These are phyloP conservation scores for Papilio xuthus DNA, from an alignment of 1,140 invertebrate genomes.

Conservation along the genomic window DNA sequence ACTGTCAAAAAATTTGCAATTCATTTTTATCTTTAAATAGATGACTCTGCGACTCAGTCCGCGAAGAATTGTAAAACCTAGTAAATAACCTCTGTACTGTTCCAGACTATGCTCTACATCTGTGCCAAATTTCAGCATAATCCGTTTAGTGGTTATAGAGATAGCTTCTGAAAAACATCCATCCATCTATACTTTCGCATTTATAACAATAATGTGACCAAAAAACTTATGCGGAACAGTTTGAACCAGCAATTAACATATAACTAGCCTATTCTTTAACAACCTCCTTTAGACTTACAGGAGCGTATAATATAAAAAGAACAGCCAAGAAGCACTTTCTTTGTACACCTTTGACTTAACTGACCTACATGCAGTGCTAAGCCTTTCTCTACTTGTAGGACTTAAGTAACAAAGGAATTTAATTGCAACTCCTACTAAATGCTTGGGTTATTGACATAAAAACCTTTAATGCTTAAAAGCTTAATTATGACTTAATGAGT, in stretches of 20 bases:
- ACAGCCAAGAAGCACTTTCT: not conserved
- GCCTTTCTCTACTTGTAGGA: not conserved
- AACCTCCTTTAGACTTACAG: not conserved
- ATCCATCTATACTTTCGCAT: too few relatives aligned
- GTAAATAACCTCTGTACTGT: too few relatives aligned
- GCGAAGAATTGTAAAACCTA: too few relatives aligned
- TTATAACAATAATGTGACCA: too few relatives aligned
- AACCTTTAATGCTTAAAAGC: not conserved
- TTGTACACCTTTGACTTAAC: slow-evolving; percentile 5
- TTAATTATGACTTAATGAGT: not conserved
- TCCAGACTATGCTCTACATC: too few relatives aligned
- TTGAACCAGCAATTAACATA: not conserved
- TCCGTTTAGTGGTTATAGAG: too few relatives aligned
- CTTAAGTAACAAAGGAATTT: not conserved
- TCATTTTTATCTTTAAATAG: too few relatives aligned
- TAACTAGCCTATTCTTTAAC: not conserved
- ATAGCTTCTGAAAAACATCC: too few relatives aligned
- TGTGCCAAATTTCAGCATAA: too few relatives aligned
- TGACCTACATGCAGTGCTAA: not conserved
- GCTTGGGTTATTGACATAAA: not conserved
- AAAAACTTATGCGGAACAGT: not conserved
- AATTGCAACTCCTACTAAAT: not conserved
- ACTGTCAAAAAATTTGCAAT: too few relatives aligned
- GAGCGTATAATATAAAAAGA: not conserved
- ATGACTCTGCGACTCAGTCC: too few relatives aligned